Evolutionary conservation across 2,113 vertebrate species (phyloP).

Genomic region (Neomonachus schauinslandi): DNA sequence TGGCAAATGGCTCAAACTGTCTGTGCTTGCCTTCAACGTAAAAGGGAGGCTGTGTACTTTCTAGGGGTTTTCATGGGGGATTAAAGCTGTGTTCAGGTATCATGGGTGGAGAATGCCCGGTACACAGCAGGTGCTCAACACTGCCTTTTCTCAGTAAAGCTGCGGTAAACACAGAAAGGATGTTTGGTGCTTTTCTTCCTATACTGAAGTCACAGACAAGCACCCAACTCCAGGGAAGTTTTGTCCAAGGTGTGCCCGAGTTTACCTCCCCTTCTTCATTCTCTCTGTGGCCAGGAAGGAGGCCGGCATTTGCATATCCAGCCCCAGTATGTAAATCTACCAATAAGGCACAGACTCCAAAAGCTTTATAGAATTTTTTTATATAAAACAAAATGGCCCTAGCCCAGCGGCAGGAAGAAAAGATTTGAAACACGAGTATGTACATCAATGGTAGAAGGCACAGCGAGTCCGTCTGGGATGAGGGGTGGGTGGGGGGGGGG

Average conservation of each 20-base stretch:
- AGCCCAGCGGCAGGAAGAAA: conserved; percentile 59
- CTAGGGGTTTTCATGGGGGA: neutral
- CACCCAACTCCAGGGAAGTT: neutral
- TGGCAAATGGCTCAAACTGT: neutral
- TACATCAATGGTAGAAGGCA: conserved; percentile 73
- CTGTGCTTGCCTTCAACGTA: neutral
- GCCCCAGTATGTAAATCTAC: neutral
- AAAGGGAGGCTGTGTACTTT: neutral
- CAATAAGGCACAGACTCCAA: neutral
- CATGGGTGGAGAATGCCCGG: neutral
- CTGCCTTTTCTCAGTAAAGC: neutral
- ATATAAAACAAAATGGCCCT: conserved; percentile 72
- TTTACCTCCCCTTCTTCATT: neutral
- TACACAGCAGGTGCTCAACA: neutral
- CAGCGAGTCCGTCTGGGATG: conserved; percentile 33
- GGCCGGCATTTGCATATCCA: neutral
- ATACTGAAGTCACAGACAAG: neutral
- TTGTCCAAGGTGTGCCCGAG: neutral
- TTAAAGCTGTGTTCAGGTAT: neutral
- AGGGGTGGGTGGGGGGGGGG: neutral
- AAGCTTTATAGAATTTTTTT: conserved; percentile 16
- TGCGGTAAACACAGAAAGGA: neutral
- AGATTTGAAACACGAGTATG: conserved; percentile 59
- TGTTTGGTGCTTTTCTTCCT: neutral
- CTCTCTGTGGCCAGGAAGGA: neutral